Percentiles rank a stretch among this genome's conserved stretches.
phyloP scores from a whole-genome alignment of 2,888 invertebrate species.

The Aproaerema taeniolella region DNA sequence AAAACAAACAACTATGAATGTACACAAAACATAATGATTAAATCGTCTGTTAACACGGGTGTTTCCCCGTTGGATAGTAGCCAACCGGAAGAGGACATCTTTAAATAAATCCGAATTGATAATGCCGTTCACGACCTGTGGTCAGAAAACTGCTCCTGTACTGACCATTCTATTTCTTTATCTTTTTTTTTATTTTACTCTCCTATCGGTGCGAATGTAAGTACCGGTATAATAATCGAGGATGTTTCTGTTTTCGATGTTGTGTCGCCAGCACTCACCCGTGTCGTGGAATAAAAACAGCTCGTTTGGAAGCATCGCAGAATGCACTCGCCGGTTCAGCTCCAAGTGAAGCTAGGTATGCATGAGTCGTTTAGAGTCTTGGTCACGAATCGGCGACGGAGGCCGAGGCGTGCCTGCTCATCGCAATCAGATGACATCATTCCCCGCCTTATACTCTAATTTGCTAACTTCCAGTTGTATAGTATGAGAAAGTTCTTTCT shows the following conservation, averaged over 20 bases:
- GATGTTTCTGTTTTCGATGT: too few relatives aligned
- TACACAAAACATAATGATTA: constrained; percentile 29
- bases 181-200: neutral
- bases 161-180: neutral
- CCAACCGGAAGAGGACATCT: constrained; percentile 68
- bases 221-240: too few relatives aligned
- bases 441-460: constrained; percentile 32
- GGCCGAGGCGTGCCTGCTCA: constrained; percentile 51
- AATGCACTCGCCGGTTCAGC: constrained; percentile 38
- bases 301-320: constrained; percentile 27
- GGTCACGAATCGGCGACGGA: constrained; percentile 42
- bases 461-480: constrained; percentile 31
- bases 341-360: constrained; percentile 41
- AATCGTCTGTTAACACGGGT: constrained; percentile 69
- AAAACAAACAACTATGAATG: neutral
- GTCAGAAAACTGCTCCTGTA: neutral
- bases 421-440: constrained; percentile 66
- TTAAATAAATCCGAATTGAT: constrained; percentile 66
- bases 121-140: constrained; percentile 26
- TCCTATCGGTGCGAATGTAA: too few relatives aligned
- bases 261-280: constrained; percentile 11
- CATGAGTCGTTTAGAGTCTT: constrained; percentile 46
- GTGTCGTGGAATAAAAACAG: constrained; percentile 28
- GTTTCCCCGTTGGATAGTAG: constrained; percentile 67
- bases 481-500: too few relatives aligned